A percentile compares a stretch with the other conserved stretches of the same genome.
Evolutionary conservation across 2,113 vertebrate species (phyloP).

Genomic region (Ailuropoda melanoleuca): DNA sequence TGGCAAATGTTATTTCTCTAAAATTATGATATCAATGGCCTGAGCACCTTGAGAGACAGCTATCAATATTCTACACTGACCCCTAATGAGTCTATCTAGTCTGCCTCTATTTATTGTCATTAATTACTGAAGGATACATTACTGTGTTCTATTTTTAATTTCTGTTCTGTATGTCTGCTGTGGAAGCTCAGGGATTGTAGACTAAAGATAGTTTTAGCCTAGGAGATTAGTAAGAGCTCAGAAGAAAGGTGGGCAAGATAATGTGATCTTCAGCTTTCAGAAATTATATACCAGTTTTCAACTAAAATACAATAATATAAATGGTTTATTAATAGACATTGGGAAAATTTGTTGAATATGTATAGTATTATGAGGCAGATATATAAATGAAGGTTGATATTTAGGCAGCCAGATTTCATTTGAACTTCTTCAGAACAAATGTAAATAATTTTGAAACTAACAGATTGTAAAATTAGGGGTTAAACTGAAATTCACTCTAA

Average conservation of each 20-base stretch:
- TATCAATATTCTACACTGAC: background rate
- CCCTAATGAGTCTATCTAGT: background rate
- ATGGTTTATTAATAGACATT: background rate
- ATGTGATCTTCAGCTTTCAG: background rate
- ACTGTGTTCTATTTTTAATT: background rate
- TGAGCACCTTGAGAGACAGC: background rate
- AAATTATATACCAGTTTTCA: background rate
- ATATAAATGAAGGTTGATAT: background rate
- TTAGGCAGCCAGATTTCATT: background rate
- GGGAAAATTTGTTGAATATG: background rate
- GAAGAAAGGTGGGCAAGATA: background rate
- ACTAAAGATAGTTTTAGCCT: background rate
- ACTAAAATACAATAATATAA: constrained; percentile 2
- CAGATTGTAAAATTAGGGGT: background rate
- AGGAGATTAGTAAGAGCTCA: background rate
- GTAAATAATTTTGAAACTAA: constrained; percentile 41
- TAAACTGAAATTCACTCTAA: background rate
- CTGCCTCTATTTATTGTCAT: background rate
- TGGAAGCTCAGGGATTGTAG: background rate
- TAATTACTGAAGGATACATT: background rate
- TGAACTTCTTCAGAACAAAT: constrained; percentile 18
- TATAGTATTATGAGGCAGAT: background rate
- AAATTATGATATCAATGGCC: background rate
- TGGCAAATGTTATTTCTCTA: constrained; percentile 7
- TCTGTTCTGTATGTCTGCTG: background rate